Conservation (phyloP, 2,113 vertebrate species). For the Pygoscelis adeliae region DNA sequence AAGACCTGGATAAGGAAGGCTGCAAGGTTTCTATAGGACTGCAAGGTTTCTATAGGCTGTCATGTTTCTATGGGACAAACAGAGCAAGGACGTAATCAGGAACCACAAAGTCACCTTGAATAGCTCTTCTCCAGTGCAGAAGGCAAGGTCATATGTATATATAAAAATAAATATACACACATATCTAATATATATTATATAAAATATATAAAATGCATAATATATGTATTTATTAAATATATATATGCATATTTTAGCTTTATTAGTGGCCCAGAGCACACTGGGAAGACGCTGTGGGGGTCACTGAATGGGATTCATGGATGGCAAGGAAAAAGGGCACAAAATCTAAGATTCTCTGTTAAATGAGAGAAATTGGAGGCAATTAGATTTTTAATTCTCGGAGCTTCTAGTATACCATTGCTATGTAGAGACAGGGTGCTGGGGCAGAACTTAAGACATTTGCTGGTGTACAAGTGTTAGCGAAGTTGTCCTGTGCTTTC, state of each 20-base stretch:
- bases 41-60: too few species aligned
- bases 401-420: background rate
- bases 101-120: background rate
- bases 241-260: background rate
- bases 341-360: background rate
- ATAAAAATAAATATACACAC: background rate
- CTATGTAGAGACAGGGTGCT: background rate
- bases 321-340: background rate
- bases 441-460: background rate
- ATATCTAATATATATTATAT: too few species aligned
- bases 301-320: background rate
- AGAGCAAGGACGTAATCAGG: background rate
- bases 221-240: background rate
- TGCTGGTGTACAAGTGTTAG: background rate
- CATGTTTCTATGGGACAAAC: background rate
- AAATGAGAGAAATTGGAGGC: background rate
- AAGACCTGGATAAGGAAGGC: background rate
- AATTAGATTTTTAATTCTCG: background rate
- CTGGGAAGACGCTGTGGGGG: rapidly evolving
- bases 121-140: background rate
- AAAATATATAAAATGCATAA: background rate
- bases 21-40: background rate
- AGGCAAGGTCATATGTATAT: background rate
- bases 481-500: background rate
- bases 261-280: background rate